Percentiles rank a stretch among this genome's conserved stretches.
These are phyloP conservation scores for Chaenodraco wilsoni DNA, from an alignment of 2,797 vertebrate genomes.

Conservation along the genomic window DNA sequence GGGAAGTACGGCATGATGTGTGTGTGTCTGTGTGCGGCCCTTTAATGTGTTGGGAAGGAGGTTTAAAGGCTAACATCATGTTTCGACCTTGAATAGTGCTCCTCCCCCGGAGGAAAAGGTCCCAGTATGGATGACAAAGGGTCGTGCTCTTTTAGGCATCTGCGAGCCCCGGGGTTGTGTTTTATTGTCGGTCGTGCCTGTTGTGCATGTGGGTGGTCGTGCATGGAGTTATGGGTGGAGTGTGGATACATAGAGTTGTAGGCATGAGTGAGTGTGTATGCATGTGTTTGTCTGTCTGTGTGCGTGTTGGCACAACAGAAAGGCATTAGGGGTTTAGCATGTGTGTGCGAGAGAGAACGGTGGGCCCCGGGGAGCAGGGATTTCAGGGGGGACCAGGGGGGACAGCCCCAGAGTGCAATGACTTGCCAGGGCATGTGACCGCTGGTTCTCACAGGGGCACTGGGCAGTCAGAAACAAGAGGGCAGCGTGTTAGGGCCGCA, in stretches of 20 bases:
- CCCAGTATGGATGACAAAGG: slow-evolving; percentile 63
- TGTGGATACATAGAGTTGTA: slow-evolving; percentile 32
- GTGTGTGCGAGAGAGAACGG: slow-evolving; percentile 36
- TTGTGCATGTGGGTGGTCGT: slow-evolving; percentile 76
- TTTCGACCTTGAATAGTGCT: slow-evolving; percentile 47
- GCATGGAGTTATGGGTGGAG: slow-evolving; percentile 38
- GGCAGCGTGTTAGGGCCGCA: slow-evolving; percentile 72
- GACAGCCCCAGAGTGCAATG: slow-evolving; percentile 19
- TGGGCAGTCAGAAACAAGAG: slow-evolving; percentile 70
- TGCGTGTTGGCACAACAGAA: slow-evolving; percentile 61
- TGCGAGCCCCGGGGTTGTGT: slow-evolving; percentile 57
- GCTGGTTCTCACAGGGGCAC: slow-evolving; percentile 72
- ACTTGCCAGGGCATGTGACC: slow-evolving; percentile 75
- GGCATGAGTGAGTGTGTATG: slow-evolving; percentile 46
- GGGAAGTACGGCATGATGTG: slow-evolving; percentile 45
- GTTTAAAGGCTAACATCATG: slow-evolving; percentile 65
- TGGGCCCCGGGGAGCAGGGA: slow-evolving; percentile 40
- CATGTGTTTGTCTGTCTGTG: slow-evolving; percentile 14
- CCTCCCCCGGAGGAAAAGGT: slow-evolving; percentile 50
- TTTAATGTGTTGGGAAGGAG: slow-evolving; percentile 51
- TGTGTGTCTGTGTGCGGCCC: slow-evolving; percentile 53
- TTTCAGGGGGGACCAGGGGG: slow-evolving; percentile 20
- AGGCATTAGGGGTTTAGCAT: slow-evolving; percentile 58
- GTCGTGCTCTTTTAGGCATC: slow-evolving; percentile 70
- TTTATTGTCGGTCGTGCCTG: slow-evolving; percentile 69